Conservation (phyloP, 2,113 vertebrate species). For the Dryoscopus gambensis region DNA sequence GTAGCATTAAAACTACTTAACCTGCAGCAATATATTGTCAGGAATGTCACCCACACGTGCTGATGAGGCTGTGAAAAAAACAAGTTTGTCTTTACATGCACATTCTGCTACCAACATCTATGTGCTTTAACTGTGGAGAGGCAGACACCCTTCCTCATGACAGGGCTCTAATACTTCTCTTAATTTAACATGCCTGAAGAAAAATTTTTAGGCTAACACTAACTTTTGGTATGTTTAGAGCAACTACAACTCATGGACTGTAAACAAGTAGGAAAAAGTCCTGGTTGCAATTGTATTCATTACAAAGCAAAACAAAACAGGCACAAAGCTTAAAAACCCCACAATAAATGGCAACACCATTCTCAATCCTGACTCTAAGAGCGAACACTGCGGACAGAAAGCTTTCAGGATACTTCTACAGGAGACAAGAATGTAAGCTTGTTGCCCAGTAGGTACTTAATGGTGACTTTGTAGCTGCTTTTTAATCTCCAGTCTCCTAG, state of each 20-base stretch:
- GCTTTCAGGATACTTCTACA: background rate
- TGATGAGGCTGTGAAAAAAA: constrained; percentile 33
- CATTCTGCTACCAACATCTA: constrained; percentile 17
- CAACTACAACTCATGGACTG: background rate
- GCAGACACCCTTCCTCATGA: background rate
- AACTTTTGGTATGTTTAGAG: background rate
- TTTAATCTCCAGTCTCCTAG: background rate
- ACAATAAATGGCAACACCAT: background rate
- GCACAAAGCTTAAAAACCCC: background rate
- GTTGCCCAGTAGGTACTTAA: background rate
- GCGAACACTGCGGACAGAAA: background rate
- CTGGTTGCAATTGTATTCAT: background rate
- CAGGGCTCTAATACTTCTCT: background rate
- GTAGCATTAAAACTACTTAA: constrained; percentile 10
- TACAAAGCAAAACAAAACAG: background rate
- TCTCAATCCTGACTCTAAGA: background rate
- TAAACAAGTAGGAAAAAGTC: background rate
- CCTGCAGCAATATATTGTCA: constrained; percentile 21
- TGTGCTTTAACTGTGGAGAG: background rate
- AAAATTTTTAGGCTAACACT: background rate
- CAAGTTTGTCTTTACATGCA: background rate
- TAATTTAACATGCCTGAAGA: background rate
- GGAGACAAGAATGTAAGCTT: background rate
- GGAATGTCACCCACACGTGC: background rate
- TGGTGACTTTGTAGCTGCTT: background rate